Conservation (phyloP, 2,888 invertebrate species). For the Fragum fragum region DNA sequence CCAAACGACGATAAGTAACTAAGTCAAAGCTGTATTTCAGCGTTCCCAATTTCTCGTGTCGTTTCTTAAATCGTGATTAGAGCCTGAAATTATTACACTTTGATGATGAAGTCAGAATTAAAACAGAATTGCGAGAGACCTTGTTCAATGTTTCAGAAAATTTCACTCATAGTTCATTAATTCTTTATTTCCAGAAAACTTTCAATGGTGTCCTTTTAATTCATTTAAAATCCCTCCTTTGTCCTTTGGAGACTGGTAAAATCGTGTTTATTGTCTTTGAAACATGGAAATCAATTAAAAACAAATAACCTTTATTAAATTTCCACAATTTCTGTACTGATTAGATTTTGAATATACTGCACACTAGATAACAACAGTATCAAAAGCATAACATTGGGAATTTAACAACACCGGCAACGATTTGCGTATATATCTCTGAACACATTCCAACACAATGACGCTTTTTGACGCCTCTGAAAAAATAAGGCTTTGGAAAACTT, state of each 20-base stretch:
- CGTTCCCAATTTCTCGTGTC: constrained; percentile 13
- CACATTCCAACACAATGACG: too few species aligned
- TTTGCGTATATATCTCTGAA: too few species aligned
- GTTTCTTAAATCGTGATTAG: constrained; percentile 9
- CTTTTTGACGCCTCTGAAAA: too few species aligned
- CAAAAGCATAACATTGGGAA: too few species aligned
- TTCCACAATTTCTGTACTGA: too few species aligned
- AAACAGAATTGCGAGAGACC: constrained; percentile 13
- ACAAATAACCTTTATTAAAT: too few species aligned
- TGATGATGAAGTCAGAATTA: constrained; percentile 21
- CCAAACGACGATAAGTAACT: too few species aligned
- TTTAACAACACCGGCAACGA: too few species aligned
- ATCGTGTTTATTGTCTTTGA: background rate
- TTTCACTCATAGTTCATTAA: constrained; percentile 22
- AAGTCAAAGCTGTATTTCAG: too few species aligned
- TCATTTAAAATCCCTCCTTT: background rate
- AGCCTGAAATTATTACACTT: constrained; percentile 23
- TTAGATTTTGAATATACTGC: too few species aligned
- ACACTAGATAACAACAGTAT: too few species aligned
- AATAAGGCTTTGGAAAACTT: too few species aligned
- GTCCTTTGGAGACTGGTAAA: background rate
- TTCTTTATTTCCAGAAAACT: constrained; percentile 23
- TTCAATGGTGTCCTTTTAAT: constrained; percentile 4
- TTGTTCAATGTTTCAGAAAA: constrained; percentile 4
- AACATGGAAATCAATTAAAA: background rate